Conservation (phyloP, 2,888 invertebrate genomes). For the Drosophila lutescens region DNA sequence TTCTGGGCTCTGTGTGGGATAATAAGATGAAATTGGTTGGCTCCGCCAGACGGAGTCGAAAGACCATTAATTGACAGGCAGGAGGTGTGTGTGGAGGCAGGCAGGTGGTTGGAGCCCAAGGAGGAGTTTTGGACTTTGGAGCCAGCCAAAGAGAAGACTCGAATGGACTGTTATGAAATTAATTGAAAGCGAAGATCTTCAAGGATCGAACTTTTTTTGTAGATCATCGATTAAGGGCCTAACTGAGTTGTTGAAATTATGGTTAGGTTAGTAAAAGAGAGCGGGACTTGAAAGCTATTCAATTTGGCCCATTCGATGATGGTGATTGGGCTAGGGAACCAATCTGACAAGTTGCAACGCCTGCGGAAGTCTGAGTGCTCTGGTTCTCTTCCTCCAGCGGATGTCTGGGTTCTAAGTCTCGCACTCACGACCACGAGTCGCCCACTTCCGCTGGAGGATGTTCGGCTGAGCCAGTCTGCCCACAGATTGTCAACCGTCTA, state of each 20-base stretch:
- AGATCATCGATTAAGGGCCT: conserved; percentile 26
- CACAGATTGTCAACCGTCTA: conserved; percentile 42
- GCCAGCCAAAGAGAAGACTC: conserved; percentile 4
- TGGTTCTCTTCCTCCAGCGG: conserved; percentile 25
- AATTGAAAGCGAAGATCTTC: conserved; percentile 42
- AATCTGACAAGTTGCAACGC: conserved; percentile 24
- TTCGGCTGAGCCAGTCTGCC: conserved; percentile 42
- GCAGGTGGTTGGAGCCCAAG: conserved; percentile 33
- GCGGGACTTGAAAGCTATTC: conserved; percentile 1
- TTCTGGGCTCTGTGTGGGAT: conserved; percentile 69
- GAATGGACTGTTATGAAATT: conserved; percentile 39
- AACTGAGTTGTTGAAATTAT: conserved; percentile 35
- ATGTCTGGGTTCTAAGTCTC: conserved; percentile 28
- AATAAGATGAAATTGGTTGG: conserved; percentile 65
- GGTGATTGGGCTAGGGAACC: conserved; percentile 22
- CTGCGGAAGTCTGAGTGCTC: conserved; percentile 28
- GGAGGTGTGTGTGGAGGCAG: conserved; percentile 39
- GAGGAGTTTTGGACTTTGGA: conserved; percentile 40
- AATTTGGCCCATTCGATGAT: conserved; percentile 27
- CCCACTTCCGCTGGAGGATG: conserved; percentile 71
- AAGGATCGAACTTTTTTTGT: conserved; percentile 12
- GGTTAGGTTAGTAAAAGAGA: not conserved
- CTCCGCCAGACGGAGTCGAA: conserved; percentile 51
- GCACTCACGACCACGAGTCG: conserved; percentile 36
- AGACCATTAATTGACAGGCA: conserved; percentile 58